Evolutionary conservation across 2,113 vertebrate species (phyloP).

Genomic region (Clarias gariepinus): DNA sequence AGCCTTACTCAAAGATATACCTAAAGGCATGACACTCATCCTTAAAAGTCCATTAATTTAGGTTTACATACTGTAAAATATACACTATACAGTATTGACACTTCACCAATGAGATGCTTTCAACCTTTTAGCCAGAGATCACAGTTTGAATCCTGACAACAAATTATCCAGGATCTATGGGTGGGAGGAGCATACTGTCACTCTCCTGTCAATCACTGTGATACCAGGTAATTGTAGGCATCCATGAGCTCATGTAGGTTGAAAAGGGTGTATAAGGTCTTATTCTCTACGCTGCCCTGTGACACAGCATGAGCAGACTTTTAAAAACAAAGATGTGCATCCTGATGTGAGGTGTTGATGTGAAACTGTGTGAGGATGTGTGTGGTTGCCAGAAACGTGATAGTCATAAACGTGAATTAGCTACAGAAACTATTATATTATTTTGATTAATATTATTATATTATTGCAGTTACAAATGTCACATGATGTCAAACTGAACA

Average conservation of each 20-base stretch:
- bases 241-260: too few species aligned
- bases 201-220: too few species aligned
- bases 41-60: background rate
- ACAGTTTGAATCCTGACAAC: background rate
- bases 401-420: background rate
- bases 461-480: background rate
- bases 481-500: background rate
- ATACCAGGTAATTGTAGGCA: too few species aligned
- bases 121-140: too few species aligned
- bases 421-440: background rate
- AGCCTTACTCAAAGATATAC: background rate
- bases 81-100: background rate
- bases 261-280: background rate
- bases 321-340: background rate
- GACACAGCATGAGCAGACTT: too few species aligned
- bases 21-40: background rate
- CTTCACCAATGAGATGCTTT: background rate
- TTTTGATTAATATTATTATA: background rate
- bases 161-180: background rate
- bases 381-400: background rate
- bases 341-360: background rate
- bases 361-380: background rate
- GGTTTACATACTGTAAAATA: background rate
- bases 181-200: too few species aligned
- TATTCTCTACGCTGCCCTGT: too few species aligned